These are phyloP conservation scores for Irena cyanogastra DNA, from an alignment of 2,113 vertebrate species.

Conservation along the genomic window DNA sequence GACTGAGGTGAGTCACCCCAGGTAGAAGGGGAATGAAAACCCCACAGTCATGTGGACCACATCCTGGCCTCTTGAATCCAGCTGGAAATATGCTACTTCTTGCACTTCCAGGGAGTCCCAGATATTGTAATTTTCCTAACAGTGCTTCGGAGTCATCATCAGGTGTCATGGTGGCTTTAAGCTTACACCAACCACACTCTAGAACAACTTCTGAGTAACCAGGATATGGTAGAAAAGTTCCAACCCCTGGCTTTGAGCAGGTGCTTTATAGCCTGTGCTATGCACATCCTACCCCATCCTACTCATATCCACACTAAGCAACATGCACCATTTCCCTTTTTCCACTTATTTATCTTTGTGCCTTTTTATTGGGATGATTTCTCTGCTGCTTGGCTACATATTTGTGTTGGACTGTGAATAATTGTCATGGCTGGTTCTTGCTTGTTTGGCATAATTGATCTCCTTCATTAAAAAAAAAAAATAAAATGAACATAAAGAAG, in stretches of 20 bases:
- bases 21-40: not conserved
- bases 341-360: not conserved
- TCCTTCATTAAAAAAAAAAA: not conserved
- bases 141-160: not conserved
- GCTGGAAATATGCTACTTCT: not conserved
- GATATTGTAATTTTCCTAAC: not conserved
- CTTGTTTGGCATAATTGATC: not conserved
- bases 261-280: not conserved
- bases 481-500: not conserved
- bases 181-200: not conserved
- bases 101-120: not conserved
- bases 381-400: not conserved
- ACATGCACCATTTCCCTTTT: not conserved
- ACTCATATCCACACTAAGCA: not conserved
- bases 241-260: not conserved
- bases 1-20: not conserved
- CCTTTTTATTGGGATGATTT: not conserved
- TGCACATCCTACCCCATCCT: not conserved
- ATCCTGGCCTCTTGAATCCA: not conserved
- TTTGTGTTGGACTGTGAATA: not conserved
- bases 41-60: fast-evolving
- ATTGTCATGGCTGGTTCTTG: not conserved
- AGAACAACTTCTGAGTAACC: not conserved
- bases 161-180: not conserved
- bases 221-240: not conserved